Evolutionary conservation across 1,140 invertebrate genomes (phyloP), one percentile per base, ranked within the genome.

Genomic region (Trypoxylus dichotomus): DNA sequence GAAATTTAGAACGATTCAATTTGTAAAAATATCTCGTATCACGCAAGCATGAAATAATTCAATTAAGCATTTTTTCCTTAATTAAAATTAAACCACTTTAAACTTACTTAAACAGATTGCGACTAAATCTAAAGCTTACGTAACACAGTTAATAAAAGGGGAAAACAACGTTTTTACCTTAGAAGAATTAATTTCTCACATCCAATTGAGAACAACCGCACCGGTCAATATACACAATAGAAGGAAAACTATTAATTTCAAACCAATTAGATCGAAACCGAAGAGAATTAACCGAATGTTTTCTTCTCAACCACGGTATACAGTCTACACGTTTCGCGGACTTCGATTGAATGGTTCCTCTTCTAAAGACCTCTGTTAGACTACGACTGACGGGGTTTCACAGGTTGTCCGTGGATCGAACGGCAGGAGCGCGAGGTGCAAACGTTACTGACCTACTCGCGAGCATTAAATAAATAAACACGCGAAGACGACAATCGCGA

Each of bases 391-490:
- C 47, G 19, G 47, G 47, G 15, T n/a, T n/a, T 54, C 24, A 24
- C 60, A 68, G 60, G 60, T 58, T 58, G 11, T 68, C 60, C 10
- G 13, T 19, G 15, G 47, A 6, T 15, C 21, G 24, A 68, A 13
- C 60, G 60, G 60, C 25, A n/a, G 47, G n/a, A 54, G 13, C 0
- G 19, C 60, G 24, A 37, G 32, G 24, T 68, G 21, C 60, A 27
- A 77, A 77, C 76, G 63, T 77, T 63, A 77, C 76, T 77, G 76
- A 77, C 76, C 76, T 73, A 77, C 27, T 32, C 58, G 60, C 21
- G 32, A 37, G 13, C 54, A 29, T 27, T 68, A 68, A 68, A 72
- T 63, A 77, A 72, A 42, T 24, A 77, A 60, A 77, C 76, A 72
- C 27, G 42, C 76, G 41, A 27, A 21, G 21, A 37, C 32, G 32